Evolutionary conservation across 1,140 invertebrate genomes (phyloP).

Genomic region (Aleiodes sp.): DNA sequence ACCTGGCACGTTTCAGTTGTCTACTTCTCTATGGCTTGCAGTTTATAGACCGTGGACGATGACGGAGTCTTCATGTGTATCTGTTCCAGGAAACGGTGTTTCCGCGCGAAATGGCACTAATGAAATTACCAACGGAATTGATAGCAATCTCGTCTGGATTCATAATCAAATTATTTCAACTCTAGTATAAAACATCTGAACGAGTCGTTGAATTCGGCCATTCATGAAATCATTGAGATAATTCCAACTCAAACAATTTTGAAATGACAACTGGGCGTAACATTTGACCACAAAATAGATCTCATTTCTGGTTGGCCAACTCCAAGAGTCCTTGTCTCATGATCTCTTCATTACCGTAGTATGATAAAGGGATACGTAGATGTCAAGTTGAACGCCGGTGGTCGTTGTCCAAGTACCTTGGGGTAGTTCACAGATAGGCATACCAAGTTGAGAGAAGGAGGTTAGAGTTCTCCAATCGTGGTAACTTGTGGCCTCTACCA

Average conservation of each 20-base stretch:
- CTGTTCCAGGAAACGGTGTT: conserved; percentile 28
- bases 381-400: conserved; percentile 27
- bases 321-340: conserved; percentile 26
- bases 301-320: conserved; percentile 24
- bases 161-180: neutral
- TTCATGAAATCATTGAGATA: neutral
- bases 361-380: conserved; percentile 16
- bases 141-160: neutral
- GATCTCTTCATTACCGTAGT: conserved; percentile 13
- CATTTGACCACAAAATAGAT: neutral
- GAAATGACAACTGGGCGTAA: neutral
- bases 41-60: conserved; percentile 35
- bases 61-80: conserved; percentile 11
- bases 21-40: conserved; percentile 24
- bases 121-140: conserved; percentile 23
- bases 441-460: conserved; percentile 1
- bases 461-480: neutral
- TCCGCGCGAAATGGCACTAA: conserved; percentile 25
- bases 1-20: conserved; percentile 28
- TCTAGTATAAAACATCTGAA: neutral
- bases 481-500: neutral
- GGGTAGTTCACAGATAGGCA: conserved; percentile 11
- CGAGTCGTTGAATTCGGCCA: neutral
- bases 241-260: neutral
- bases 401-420: conserved; percentile 28